A percentile compares a stretch with the other conserved stretches of the same genome.
These are phyloP conservation scores for Bergia sp. DNA, from an alignment of 92 coral and sea anemone genomes.

Conservation along the genomic window DNA sequence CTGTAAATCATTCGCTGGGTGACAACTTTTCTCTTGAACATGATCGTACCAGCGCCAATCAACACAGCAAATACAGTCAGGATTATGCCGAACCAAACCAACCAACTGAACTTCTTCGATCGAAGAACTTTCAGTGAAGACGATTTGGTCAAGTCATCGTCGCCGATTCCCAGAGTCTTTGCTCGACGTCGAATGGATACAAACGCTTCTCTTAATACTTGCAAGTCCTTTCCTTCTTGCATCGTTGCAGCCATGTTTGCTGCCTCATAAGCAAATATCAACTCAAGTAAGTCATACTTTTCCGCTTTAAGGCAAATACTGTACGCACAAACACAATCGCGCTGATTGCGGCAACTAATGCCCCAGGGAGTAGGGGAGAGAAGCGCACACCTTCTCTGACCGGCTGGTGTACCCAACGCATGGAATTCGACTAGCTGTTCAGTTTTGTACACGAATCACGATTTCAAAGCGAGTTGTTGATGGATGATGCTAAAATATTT, in stretches of 20 bases:
- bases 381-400: background rate
- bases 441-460: too few species aligned
- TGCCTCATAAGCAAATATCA: background rate
- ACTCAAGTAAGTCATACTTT: background rate
- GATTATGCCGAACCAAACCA: constrained; percentile 37
- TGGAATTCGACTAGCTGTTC: background rate
- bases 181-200: constrained; percentile 74
- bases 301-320: constrained; percentile 8
- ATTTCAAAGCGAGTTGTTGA: background rate
- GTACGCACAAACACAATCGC: background rate
- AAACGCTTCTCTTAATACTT: constrained; percentile 72
- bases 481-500: background rate
- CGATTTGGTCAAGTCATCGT: constrained; percentile 62
- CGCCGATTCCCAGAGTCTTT: constrained; percentile 76
- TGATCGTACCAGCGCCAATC: constrained; percentile 54
- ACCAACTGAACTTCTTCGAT: constrained; percentile 25
- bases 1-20: constrained; percentile 58
- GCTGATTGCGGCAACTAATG: background rate
- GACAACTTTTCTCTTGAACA: constrained; percentile 50
- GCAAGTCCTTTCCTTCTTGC: constrained; percentile 46
- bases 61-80: constrained; percentile 68
- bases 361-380: constrained; percentile 25
- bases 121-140: constrained; percentile 65
- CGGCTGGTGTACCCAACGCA: background rate
- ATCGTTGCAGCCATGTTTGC: constrained; percentile 51